Evolutionary conservation across 2,888 invertebrate species (phyloP).

Genomic region (Drosophila lacicola): DNA sequence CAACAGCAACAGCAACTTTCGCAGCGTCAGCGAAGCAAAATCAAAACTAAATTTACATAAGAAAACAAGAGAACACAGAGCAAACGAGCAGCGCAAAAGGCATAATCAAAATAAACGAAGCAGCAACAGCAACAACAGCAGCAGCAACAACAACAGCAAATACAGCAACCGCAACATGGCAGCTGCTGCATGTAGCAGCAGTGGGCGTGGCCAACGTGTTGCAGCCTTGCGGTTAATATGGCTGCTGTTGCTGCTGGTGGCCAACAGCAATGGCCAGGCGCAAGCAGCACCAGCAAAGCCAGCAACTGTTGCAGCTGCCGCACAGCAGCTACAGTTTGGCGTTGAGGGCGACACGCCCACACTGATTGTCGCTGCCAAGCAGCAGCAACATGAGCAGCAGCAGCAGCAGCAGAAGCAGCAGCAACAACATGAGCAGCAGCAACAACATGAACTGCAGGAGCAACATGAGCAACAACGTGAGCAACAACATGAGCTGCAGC

Average conservation of each 20-base stretch:
- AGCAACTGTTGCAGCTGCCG: constrained; percentile 33
- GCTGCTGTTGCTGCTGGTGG: constrained; percentile 58
- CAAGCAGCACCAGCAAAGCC: constrained; percentile 35
- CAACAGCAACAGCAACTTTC: constrained; percentile 12
- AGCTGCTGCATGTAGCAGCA: constrained; percentile 29
- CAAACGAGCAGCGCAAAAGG: constrained; percentile 18
- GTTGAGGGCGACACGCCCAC: constrained; percentile 47
- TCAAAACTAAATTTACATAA: constrained; percentile 65
- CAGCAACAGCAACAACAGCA: constrained; percentile 14
- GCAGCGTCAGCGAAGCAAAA: constrained; percentile 35
- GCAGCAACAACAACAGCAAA: constrained; percentile 1
- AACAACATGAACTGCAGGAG: too few relatives aligned
- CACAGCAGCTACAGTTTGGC: constrained; percentile 42
- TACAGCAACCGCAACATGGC: constrained; percentile 50
- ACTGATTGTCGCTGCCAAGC: constrained; percentile 22
- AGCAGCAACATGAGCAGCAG: constrained; percentile 19
- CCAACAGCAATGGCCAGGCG: constrained; percentile 23
- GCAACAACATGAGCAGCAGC: constrained; percentile 2
- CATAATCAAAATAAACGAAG: constrained; percentile 39
- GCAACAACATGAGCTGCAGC: too few relatives aligned
- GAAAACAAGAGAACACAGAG: constrained; percentile 36
- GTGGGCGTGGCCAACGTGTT: constrained; percentile 38
- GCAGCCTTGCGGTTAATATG: constrained; percentile 43
- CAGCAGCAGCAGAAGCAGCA: neutral
- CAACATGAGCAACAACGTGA: too few relatives aligned